These are phyloP conservation scores for Drosophila littoralis DNA, from an alignment of 1,140 invertebrate species.

Conservation along the genomic window DNA sequence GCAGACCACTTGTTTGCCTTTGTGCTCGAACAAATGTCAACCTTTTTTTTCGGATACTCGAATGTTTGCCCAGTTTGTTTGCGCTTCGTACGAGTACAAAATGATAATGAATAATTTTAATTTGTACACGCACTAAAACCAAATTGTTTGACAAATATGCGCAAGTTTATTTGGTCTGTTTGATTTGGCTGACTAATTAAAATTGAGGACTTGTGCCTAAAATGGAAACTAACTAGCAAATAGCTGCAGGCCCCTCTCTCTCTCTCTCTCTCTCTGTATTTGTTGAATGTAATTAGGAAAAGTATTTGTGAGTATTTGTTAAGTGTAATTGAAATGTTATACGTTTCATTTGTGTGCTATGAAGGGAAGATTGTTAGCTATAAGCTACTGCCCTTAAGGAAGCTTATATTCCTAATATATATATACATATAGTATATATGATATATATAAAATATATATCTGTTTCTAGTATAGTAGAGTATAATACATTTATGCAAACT, in stretches of 20 bases:
- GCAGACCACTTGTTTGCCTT: slow-evolving; percentile 55
- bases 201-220: slow-evolving; percentile 27
- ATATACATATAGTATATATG: no score
- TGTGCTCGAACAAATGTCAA: slow-evolving; percentile 75
- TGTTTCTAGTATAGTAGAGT: no score
- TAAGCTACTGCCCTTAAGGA: not conserved
- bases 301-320: slow-evolving; percentile 11
- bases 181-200: slow-evolving; percentile 58
- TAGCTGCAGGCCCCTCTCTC: slow-evolving; percentile 2
- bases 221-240: slow-evolving; percentile 19
- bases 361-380: not conserved
- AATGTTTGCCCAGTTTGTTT: slow-evolving; percentile 61
- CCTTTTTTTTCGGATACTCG: slow-evolving; percentile 37
- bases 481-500: no score
- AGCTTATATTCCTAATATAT: not conserved
- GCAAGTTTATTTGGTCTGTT: slow-evolving; percentile 50
- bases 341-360: not conserved
- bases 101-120: slow-evolving; percentile 77
- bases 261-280: no score
- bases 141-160: slow-evolving; percentile 71
- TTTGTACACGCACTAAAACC: slow-evolving; percentile 65
- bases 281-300: not conserved
- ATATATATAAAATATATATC: no score
- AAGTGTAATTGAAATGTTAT: slow-evolving; percentile 23
- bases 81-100: slow-evolving; percentile 42